These are phyloP conservation scores for Magallana angulata DNA, from an alignment of 1,140 invertebrate species.

Conservation along the genomic window DNA sequence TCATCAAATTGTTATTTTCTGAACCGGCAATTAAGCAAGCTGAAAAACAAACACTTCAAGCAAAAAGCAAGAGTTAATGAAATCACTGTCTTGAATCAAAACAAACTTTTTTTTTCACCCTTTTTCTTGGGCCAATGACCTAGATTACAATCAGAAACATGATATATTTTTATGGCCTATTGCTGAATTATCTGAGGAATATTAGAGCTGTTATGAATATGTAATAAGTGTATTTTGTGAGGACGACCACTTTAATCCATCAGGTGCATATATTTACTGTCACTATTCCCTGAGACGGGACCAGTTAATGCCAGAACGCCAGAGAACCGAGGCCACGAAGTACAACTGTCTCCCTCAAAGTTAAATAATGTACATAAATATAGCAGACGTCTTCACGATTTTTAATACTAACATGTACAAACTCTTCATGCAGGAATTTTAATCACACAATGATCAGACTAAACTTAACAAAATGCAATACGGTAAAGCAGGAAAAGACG, in stretches of 20 bases:
- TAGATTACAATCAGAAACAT: conserved; percentile 22
- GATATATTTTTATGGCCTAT: conserved; percentile 18
- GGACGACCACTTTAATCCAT: not conserved
- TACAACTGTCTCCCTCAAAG: conserved; percentile 1
- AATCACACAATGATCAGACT: too few relatives aligned
- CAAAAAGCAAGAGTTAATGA: conserved; percentile 9
- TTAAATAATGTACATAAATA: conserved; percentile 13
- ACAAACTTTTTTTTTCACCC: not conserved
- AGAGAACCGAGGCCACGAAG: not conserved
- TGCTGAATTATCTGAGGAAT: conserved; percentile 29
- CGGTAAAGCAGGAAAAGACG: too few relatives aligned
- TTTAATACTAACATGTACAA: not conserved
- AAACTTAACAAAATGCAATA: too few relatives aligned
- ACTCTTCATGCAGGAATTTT: too few relatives aligned
- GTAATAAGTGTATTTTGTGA: not conserved
- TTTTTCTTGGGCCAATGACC: not conserved
- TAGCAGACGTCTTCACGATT: conserved; percentile 1
- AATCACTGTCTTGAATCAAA: conserved; percentile 19
- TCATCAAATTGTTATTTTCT: conserved; percentile 30
- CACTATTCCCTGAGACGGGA: conserved; percentile 4
- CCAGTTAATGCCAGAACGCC: not conserved
- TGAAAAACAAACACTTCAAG: conserved; percentile 23
- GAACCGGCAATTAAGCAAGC: conserved; percentile 12
- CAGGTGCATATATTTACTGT: conserved; percentile 17
- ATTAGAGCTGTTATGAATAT: conserved; percentile 2